Evolutionary conservation across 2,888 invertebrate genomes (phyloP).

Genomic region (Endotricha flammealis): DNA sequence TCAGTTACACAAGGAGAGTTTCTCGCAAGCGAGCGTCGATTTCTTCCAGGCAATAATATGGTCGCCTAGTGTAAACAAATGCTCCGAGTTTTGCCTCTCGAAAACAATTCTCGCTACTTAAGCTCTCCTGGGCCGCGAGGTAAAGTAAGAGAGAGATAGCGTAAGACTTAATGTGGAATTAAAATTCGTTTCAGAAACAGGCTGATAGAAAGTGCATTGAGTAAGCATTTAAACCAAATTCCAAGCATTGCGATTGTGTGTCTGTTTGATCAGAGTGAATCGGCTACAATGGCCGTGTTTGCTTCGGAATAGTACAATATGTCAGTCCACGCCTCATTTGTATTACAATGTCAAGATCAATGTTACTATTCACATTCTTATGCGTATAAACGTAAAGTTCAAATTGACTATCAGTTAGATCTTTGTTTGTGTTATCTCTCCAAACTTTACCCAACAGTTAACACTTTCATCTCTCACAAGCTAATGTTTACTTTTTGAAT

Average conservation of each 20-base stretch:
- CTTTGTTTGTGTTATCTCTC: conserved; percentile 20
- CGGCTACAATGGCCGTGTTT: conserved; percentile 29
- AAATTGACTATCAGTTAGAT: not conserved
- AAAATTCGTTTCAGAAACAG: too few relatives aligned
- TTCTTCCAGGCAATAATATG: too few relatives aligned
- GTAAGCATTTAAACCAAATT: conserved; percentile 24
- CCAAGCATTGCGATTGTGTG: conserved; percentile 19
- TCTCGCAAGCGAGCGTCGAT: too few relatives aligned
- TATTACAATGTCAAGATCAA: conserved; percentile 9
- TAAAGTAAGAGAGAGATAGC: too few relatives aligned
- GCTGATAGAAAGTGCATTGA: not conserved
- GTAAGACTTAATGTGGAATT: too few relatives aligned
- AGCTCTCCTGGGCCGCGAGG: too few relatives aligned
- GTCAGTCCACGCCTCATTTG: conserved; percentile 23
- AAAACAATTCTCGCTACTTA: too few relatives aligned
- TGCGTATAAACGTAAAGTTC: not conserved
- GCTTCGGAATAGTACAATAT: conserved; percentile 23
- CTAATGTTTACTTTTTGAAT: conserved; percentile 28
- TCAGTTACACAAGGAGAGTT: too few relatives aligned
- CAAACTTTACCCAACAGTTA: conserved; percentile 39
- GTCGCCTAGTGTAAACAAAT: too few relatives aligned
- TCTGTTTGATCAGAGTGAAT: conserved; percentile 34
- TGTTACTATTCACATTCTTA: conserved; percentile 1
- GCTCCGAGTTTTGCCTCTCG: too few relatives aligned
- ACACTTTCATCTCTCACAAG: conserved; percentile 38